A percentile compares a stretch with the other conserved stretches of the same genome.
Conservation (phyloP, 1,140 invertebrate genomes). For the Listronotus bonariensis region DNA sequence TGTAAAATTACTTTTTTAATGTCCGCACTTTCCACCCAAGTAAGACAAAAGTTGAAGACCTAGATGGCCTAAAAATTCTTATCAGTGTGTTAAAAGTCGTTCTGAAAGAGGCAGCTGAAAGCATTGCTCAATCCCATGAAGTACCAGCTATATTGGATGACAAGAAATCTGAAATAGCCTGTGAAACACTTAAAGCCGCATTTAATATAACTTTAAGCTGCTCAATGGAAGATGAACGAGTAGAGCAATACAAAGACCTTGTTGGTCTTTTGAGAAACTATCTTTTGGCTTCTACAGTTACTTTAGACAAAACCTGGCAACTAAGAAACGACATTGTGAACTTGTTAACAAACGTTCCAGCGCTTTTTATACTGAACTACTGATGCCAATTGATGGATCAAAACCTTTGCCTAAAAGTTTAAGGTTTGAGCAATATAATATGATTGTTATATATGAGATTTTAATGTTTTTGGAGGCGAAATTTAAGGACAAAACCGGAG, state of each 20-base stretch:
- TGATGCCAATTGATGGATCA: conserved; percentile 47
- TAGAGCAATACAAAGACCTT: conserved; percentile 73
- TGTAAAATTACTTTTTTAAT: conserved; percentile 87
- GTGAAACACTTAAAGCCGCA: conserved; percentile 86
- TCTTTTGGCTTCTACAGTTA: conserved; percentile 66
- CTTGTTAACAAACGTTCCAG: conserved; percentile 63
- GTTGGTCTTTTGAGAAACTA: conserved; percentile 74
- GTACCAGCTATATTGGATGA: conserved; percentile 51
- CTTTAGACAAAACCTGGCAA: conserved; percentile 68
- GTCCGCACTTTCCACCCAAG: conserved; percentile 76
- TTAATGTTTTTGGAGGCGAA: conserved; percentile 51
- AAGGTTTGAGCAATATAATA: conserved; percentile 57
- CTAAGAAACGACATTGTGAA: conserved; percentile 73
- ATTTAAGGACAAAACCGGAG: conserved; percentile 49
- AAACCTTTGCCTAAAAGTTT: conserved; percentile 53
- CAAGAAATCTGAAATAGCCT: conserved; percentile 70
- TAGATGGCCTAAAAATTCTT: conserved; percentile 80
- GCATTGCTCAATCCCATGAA: conserved; percentile 23
- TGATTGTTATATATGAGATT: conserved; percentile 53
- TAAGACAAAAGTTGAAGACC: conserved; percentile 74
- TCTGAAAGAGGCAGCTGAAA: conserved; percentile 58
- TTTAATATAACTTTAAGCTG: conserved; percentile 81
- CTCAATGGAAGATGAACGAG: conserved; percentile 67
- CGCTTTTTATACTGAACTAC: conserved; percentile 55
- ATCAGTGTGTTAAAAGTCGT: conserved; percentile 80